Base-by-base conservation (phyloP, 1,140 invertebrate genomes). In the Dreissena rostriformis region DNA sequence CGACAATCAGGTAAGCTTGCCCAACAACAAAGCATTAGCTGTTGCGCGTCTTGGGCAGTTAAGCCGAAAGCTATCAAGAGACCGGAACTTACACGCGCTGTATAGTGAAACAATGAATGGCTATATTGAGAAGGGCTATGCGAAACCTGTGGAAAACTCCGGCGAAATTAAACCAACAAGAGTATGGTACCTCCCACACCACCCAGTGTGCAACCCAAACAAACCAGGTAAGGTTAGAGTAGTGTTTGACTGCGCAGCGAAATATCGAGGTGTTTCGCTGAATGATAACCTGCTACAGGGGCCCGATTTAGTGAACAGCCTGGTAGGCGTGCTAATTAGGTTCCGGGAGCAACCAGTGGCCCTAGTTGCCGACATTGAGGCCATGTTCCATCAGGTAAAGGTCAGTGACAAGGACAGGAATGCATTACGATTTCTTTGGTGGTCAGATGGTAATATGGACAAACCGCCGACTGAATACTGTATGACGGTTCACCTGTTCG, bases 161-260 rank as follows among this genome's bases (percentile, higher is more conserved):
- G 22, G 8, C 0, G 15, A 67, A 52, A 15, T 19, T 8, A 24
- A 70, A 5, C n/a, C 65, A 55, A 55, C 14, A 17, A 24, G 51
- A 10, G 61, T 55, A 29, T 88, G 88, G 87, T 88, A 87, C 65
- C 12, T 88, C 15, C 63, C 87, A 11, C 86, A 88, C 65, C 86
- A 88, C 49, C 70, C 72, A 10, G 87, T 86, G 22, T 73, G 63
- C n/a, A 73, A 86, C 49, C 63, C 51, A 24, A 74, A 81, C n/a
- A 87, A 88, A 61, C 76, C 80, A 28, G 65, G 55, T 22, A 89
- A 87, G 70, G 12, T 86, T 28, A 39, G 85, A n/a, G 70, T 88
- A 22, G 88, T 88, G 0, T 88, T 88, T 68, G 86, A 88, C 65
- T 88, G 87, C 78, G 49, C 77, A n/a, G 84, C 86, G 7, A 70